These are phyloP conservation scores for Erythrocercus mccallii DNA, from an alignment of 2,113 vertebrate species.

Conservation along the genomic window DNA sequence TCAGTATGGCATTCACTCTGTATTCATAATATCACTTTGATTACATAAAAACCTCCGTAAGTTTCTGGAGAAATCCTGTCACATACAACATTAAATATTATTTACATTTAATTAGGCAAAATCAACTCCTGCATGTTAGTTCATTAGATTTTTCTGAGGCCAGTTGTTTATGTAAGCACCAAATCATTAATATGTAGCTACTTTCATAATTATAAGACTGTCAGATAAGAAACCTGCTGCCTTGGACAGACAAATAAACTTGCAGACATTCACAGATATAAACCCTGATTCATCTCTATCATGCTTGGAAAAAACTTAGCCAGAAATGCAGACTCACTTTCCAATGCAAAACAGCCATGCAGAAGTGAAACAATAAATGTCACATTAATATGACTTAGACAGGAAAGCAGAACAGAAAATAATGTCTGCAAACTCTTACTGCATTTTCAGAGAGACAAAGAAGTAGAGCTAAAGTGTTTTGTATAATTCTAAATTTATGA, in stretches of 20 bases:
- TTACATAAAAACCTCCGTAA: conserved; percentile 36
- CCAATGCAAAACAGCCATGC: background rate
- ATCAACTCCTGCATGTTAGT: conserved; percentile 70
- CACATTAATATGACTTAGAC: background rate
- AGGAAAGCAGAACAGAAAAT: background rate
- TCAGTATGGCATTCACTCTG: background rate
- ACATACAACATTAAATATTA: conserved; percentile 72
- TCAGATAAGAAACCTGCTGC: conserved; percentile 77
- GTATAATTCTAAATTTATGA: background rate
- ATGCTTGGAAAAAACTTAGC: conserved; percentile 29
- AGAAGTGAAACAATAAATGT: background rate
- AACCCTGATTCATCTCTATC: conserved; percentile 22
- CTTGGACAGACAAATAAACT: conserved; percentile 72
- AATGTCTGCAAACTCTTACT: background rate
- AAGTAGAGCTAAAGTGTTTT: background rate
- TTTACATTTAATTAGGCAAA: conserved; percentile 80
- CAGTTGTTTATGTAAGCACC: conserved; percentile 75
- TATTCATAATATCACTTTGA: conserved; percentile 42
- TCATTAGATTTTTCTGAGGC: conserved; percentile 77
- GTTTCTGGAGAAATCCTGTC: conserved; percentile 61
- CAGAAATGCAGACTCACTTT: conserved; percentile 35
- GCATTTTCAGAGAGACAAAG: background rate
- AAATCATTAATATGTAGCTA: conserved; percentile 74
- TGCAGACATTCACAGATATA: conserved; percentile 66
- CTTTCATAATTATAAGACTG: conserved; percentile 71